Base-by-base conservation (phyloP, 2,888 invertebrate species). In the Phaonia tiefii region DNA sequence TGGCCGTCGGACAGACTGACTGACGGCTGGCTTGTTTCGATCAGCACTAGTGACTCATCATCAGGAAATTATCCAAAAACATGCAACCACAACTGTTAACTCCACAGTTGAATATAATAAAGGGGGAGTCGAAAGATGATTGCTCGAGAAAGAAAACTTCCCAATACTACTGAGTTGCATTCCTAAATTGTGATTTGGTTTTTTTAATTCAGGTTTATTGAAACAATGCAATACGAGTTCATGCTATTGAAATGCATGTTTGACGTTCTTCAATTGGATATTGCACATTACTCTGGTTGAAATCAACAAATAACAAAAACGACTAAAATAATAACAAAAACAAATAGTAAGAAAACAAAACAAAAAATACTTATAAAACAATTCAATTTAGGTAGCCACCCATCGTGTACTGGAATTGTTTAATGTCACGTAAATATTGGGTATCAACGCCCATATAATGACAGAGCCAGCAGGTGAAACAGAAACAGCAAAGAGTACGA, bases 391-490 rank as follows among this genome's bases (percentile, higher is more conserved):
- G 42, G 39, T 58, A 31, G 58, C 58, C 31, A 39, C 20, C 17
- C 51, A 51, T 17, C 54, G 22, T 13, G 13, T 13, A 25, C 25
- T 22, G 54, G 5, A 2, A 63, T 13, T 42, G 20, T 42, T 37
- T 10, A 63, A 63, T 63, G 63, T 63, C 63, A 63, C 63, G 63
- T 63, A 63, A 63, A 63, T 17, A 39, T 37, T 42, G 63, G n/a
- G 42, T 63, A 63, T 17, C 17, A 15, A 63, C 63, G 22, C 13
- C 20, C 42, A 39, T 20, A 51, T 49, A 49, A 1, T n/a, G n/a
- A n/a, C n/a, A n/a, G n/a, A n/a, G n/a, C n/a, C 1, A 49, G n/a
- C 5, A 13, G 15, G 15, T 17, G 20, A 60, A 39, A 56, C 56
- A 11, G n/a, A 37, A 63, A 60, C 31, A 63, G 25, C 22, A 25